Evolutionary conservation across 2,888 invertebrate species (phyloP).

Genomic region (Nudaria mundana): DNA sequence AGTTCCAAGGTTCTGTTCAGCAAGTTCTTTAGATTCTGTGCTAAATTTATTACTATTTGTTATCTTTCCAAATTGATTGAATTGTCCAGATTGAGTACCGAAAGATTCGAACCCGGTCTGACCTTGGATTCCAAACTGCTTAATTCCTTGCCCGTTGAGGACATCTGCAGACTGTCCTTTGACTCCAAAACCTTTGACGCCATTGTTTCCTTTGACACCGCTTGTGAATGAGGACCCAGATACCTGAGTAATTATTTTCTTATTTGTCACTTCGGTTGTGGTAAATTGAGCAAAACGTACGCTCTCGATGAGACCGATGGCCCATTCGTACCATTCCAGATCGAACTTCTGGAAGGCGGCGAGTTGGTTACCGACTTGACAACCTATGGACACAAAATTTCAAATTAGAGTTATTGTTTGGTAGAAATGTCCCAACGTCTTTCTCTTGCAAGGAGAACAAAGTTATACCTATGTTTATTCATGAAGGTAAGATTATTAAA

Average conservation of each 20-base stretch:
- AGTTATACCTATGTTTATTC: background rate
- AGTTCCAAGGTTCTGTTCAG: constrained; percentile 36
- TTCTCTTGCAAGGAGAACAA: no score
- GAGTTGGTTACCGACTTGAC: constrained; percentile 77
- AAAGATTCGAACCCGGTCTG: constrained; percentile 19
- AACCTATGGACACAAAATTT: constrained; percentile 52
- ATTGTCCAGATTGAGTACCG: constrained; percentile 33
- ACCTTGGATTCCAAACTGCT: constrained; percentile 6
- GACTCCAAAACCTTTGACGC: constrained; percentile 3
- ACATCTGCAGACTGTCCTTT: constrained; percentile 1
- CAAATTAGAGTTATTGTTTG: background rate
- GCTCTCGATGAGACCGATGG: constrained; percentile 67
- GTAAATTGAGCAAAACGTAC: constrained; percentile 56
- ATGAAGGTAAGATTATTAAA: no score
- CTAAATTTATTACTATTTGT: constrained; percentile 30
- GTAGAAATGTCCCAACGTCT: no score
- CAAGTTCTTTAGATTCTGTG: constrained; percentile 26
- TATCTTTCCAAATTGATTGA: constrained; percentile 33
- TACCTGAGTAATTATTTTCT: constrained; percentile 39
- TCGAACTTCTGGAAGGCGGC: constrained; percentile 83
- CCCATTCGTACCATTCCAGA: constrained; percentile 81
- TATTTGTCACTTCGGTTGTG: constrained; percentile 43
- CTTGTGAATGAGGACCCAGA: constrained; percentile 27
- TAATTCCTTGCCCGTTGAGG: constrained; percentile 12
- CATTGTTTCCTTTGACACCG: constrained; percentile 29